Base-by-base conservation (phyloP, 2,888 invertebrate species). In the Dromius quadrimaculatus region DNA sequence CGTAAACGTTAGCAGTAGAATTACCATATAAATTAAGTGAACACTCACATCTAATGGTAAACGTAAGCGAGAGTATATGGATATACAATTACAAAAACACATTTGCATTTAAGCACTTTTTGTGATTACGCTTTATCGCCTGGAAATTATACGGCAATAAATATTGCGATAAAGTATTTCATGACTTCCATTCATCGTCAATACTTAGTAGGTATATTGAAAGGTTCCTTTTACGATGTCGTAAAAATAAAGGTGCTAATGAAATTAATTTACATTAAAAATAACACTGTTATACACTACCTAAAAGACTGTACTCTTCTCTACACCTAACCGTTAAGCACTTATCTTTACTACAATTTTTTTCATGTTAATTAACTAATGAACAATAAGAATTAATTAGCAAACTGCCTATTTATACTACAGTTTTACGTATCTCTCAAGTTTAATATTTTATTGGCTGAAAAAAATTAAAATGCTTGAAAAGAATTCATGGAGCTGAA, bases 251-350 rank as follows among this genome's bases (percentile, higher is more conserved):
- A 54, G 50, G 50, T 54, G 50, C 50, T 54, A 54, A 54, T 54
- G 50, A 54, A 54, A 54, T 54, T 54, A 54, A 54, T 54, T 54
- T 54, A 54, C 50, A 54, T 54, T 54, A 54, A 54, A 54, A 54
- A 54, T 54, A 54, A 54, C 50, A 54, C 28, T 54, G 28, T 54
- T 28, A 11, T 54, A 28, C 32, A 54, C 50, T 28, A 15, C 50
- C 50, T 54, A 54, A 23, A n/a, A 50, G 13, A n/a, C 47, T 8
- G 15, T 8, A n/a, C n/a, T n/a, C n/a, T n/a, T n/a, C n/a, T n/a
- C n/a, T n/a, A n/a, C n/a, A n/a, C n/a, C n/a, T n/a, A n/a, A 47
- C 15, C 22, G 23, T 23, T 6, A 28, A 54, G 15, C 15, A 28
- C 13, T 54, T 54, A 23, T 50, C 23, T 50, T 54, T 28, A 54